Evolutionary conservation across 2,888 invertebrate species (phyloP).

Genomic region (Eupelmus urozonus): DNA sequence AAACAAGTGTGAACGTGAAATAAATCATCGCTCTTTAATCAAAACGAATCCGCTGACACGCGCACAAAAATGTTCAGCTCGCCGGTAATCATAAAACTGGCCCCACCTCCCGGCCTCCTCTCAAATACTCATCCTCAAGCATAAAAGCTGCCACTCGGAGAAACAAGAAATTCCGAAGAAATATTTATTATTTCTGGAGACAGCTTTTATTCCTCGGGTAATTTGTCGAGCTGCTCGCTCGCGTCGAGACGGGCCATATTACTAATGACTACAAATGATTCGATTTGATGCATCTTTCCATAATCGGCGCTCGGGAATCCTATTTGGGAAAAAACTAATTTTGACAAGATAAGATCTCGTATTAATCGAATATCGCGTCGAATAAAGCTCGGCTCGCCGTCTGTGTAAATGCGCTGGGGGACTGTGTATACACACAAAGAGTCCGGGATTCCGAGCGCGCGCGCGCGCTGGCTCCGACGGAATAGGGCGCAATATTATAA

Average conservation of each 20-base stretch:
- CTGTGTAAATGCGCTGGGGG: not conserved
- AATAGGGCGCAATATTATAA: conserved; percentile 75
- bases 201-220: conserved; percentile 34
- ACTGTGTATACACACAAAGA: not conserved
- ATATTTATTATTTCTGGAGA: conserved; percentile 49
- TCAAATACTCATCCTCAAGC: no score
- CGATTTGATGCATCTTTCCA: conserved; percentile 50
- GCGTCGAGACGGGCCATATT: not conserved
- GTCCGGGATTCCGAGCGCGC: not conserved
- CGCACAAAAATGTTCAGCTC: no score
- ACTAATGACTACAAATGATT: conserved; percentile 54
- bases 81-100: no score
- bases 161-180: conserved; percentile 8
- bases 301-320: conserved; percentile 21
- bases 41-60: not conserved
- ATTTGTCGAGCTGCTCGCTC: conserved; percentile 37
- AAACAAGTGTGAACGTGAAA: not conserved
- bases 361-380: conserved; percentile 61
- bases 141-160: no score
- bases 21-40: not conserved
- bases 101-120: no score
- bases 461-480: conserved; percentile 60
- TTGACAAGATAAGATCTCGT: conserved; percentile 59
- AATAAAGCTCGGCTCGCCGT: conserved; percentile 42
- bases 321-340: conserved; percentile 53